These are phyloP conservation scores for Thereva nobilitata DNA, from an alignment of 2,888 invertebrate species.

Conservation along the genomic window DNA sequence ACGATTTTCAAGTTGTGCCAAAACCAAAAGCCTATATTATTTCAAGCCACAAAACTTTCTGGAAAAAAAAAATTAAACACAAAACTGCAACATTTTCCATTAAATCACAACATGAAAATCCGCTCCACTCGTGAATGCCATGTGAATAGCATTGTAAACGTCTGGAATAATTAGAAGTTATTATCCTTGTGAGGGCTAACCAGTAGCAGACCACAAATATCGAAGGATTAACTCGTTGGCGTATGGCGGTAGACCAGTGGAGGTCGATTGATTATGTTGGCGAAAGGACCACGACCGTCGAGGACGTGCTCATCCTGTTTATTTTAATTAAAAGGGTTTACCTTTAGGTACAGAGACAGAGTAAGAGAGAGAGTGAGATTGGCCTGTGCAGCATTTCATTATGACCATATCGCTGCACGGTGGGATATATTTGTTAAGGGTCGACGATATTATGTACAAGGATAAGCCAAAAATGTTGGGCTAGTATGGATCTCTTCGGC, in stretches of 20 bases:
- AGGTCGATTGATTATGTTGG: conserved; percentile 8
- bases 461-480: too few relatives aligned
- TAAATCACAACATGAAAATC: not conserved
- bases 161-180: conserved; percentile 2
- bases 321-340: conserved; percentile 15
- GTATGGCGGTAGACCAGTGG: not conserved
- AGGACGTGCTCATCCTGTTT: conserved; percentile 1
- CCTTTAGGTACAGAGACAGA: not conserved
- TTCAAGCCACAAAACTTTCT: too few relatives aligned
- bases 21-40: too few relatives aligned
- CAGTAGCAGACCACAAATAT: conserved; percentile 7
- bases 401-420: not conserved
- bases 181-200: not conserved
- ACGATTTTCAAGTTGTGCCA: too few relatives aligned
- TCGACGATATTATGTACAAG: not conserved
- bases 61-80: too few relatives aligned
- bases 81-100: not conserved
- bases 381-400: not conserved
- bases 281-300: not conserved
- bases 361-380: not conserved
- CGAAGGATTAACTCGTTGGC: not conserved
- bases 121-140: not conserved
- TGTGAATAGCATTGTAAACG: not conserved
- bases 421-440: not conserved
- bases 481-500: too few relatives aligned